phyloP scores from a whole-genome alignment of 2,888 invertebrate genomes.

The Ophioninae sp. region DNA sequence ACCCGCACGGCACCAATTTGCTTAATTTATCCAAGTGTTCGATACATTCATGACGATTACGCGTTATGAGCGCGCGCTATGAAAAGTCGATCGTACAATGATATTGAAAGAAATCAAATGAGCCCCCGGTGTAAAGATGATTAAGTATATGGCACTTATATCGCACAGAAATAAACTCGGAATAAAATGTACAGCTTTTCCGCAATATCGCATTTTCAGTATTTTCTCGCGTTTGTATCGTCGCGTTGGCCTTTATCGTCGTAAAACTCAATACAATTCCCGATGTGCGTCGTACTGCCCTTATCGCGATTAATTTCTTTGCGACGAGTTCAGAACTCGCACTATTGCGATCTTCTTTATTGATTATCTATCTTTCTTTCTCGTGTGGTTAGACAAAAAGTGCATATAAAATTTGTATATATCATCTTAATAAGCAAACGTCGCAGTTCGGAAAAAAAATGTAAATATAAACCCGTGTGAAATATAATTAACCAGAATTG shows the following conservation, averaged over 20 bases:
- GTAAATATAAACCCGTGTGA: too few relatives aligned
- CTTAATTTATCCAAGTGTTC: slow-evolving; percentile 49
- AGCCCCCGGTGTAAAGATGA: neutral
- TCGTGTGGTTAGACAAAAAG: too few relatives aligned
- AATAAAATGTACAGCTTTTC: neutral
- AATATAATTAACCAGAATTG: neutral
- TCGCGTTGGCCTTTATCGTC: neutral
- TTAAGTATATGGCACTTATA: neutral
- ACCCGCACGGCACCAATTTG: slow-evolving; percentile 12
- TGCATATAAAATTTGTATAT: too few relatives aligned
- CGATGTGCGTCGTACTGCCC: neutral
- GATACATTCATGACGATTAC: neutral
- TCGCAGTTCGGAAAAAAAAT: too few relatives aligned
- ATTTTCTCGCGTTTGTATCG: neutral
- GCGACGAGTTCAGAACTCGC: neutral
- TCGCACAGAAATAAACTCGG: neutral
- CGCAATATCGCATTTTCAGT: neutral
- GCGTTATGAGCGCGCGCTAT: neutral
- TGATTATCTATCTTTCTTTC: neutral
- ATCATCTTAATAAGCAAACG: too few relatives aligned
- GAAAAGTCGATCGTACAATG: neutral
- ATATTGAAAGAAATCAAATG: neutral
- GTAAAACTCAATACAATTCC: neutral
- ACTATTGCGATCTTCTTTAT: neutral
- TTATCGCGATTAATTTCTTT: neutral